Evolutionary conservation across 2,113 vertebrate genomes (phyloP).

Genomic region (Lagopus leucura): DNA sequence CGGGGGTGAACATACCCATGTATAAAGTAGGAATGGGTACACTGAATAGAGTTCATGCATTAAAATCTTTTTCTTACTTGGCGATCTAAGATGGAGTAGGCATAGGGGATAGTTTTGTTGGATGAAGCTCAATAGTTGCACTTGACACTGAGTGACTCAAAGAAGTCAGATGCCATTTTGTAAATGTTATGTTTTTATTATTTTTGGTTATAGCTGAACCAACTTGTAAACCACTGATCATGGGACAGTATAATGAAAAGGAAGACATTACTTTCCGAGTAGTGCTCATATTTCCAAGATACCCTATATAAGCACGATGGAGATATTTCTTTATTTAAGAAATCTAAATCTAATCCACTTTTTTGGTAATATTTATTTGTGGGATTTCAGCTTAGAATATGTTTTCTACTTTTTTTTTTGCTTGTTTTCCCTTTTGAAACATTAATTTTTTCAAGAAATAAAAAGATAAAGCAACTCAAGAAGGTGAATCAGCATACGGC

Average conservation of each 20-base stretch:
- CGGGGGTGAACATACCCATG: neutral
- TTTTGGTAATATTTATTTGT: neutral
- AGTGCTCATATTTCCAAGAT: neutral
- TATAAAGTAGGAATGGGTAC: neutral
- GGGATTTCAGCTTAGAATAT: neutral
- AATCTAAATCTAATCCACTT: neutral
- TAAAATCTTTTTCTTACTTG: neutral
- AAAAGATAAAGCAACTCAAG: neutral
- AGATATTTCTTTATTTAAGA: neutral
- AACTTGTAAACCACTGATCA: no score
- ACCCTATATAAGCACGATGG: neutral
- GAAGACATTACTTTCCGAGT: no score
- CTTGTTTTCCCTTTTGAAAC: neutral
- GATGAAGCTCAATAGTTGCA: neutral
- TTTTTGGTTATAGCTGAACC: no score
- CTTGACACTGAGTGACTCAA: neutral
- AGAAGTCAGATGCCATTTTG: neutral
- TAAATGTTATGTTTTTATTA: no score
- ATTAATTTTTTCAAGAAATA: neutral
- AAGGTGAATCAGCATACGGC: neutral
- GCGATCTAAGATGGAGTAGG: neutral
- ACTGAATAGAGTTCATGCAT: neutral
- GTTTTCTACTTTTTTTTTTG: neutral
- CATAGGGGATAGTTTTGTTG: neutral
- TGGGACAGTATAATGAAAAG: no score